These are phyloP conservation scores for Sminthurides bifidus DNA, from an alignment of 1,140 invertebrate genomes.

Conservation along the genomic window DNA sequence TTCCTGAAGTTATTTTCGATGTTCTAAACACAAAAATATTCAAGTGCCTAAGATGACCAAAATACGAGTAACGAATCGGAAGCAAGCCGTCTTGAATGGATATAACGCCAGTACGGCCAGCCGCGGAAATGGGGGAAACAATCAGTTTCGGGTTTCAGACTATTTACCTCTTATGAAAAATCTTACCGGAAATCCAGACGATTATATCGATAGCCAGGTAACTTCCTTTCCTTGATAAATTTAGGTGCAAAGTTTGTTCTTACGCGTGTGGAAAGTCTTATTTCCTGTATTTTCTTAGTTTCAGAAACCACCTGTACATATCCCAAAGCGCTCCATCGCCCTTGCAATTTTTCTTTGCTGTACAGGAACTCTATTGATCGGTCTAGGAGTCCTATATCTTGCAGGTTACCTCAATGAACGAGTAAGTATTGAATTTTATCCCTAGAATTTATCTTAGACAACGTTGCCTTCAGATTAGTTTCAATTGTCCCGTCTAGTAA, in stretches of 20 bases:
- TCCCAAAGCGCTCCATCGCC: constrained; percentile 70
- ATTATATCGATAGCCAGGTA: constrained; percentile 27
- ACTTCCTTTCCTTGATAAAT: not conserved
- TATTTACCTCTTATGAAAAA: not conserved
- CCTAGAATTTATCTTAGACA: too few relatives aligned
- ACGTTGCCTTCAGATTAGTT: too few relatives aligned
- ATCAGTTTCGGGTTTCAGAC: not conserved
- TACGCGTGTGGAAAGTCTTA: not conserved
- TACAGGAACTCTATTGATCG: constrained; percentile 56
- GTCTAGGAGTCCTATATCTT: constrained; percentile 57
- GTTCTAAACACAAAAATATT: too few relatives aligned
- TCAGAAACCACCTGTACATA: constrained; percentile 45
- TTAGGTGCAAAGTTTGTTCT: not conserved
- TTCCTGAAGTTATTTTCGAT: too few relatives aligned
- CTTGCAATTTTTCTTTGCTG: constrained; percentile 61
- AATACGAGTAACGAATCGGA: constrained; percentile 5
- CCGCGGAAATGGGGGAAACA: not conserved
- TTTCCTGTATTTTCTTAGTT: constrained; percentile 40
- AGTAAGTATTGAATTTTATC: constrained; percentile 37
- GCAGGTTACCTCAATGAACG: constrained; percentile 63
- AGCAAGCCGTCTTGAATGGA: not conserved
- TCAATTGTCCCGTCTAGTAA: not conserved
- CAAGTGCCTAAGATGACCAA: too few relatives aligned
- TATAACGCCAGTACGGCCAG: not conserved
- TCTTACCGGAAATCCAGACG: constrained; percentile 1